Conservation (phyloP, 1,140 invertebrate genomes). For the honey bee (Apis mellifera) region DNA sequence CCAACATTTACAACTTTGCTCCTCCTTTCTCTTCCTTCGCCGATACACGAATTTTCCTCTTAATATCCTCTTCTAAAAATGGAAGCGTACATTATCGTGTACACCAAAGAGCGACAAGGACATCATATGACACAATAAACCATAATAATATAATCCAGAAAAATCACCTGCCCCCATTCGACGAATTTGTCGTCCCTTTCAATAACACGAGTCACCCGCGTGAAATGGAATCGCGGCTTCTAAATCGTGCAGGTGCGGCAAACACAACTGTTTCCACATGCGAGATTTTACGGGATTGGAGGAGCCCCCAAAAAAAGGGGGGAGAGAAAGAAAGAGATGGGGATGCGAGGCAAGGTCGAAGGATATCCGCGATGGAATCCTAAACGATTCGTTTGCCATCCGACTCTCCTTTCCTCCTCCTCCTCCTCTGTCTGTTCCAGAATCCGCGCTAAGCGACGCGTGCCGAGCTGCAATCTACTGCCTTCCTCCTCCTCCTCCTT, state of each 20-base stretch:
- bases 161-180: constrained; percentile 1
- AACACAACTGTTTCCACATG: constrained; percentile 45
- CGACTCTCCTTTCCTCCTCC: constrained; percentile 3
- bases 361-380: constrained; percentile 46
- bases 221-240: constrained; percentile 28
- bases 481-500: constrained; percentile 37
- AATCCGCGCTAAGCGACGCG: constrained; percentile 68
- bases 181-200: constrained; percentile 36
- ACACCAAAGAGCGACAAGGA: background rate
- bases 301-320: too few relatives aligned
- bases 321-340: background rate
- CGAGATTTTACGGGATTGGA: background rate
- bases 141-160: background rate
- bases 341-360: constrained; percentile 32
- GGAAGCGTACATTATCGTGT: background rate
- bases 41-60: constrained; percentile 14
- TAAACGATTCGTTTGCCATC: constrained; percentile 65
- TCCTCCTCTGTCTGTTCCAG: constrained; percentile 25
- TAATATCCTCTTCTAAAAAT: background rate
- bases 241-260: constrained; percentile 55
- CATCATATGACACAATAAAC: background rate
- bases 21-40: background rate
- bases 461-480: constrained; percentile 63
- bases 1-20: constrained; percentile 22
- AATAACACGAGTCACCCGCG: constrained; percentile 30